Evolutionary conservation across 1,140 invertebrate species (phyloP).

Genomic region (Latrodectus geometricus): DNA sequence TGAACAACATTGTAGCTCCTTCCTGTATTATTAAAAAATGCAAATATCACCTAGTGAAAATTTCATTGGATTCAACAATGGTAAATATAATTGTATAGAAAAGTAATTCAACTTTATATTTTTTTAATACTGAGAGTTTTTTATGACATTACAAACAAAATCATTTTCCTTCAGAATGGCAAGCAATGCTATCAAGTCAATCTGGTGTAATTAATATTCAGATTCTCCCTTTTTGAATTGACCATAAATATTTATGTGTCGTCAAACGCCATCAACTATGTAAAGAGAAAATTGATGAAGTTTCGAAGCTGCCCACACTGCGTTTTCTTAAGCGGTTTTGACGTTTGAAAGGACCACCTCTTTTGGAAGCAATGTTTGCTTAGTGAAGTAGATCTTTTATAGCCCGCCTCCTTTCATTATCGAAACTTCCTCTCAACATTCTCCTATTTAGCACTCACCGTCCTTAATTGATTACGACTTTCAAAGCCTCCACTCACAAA

Average conservation of each 20-base stretch:
- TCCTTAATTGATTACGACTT: conserved; percentile 56
- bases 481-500: conserved; percentile 27
- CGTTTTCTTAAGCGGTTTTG: conserved; percentile 10
- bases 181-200: no score
- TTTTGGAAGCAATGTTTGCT: conserved; percentile 6
- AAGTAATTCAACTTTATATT: no score
- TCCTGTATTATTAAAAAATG: no score
- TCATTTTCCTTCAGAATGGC: no score
- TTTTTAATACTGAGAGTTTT: no score
- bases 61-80: no score
- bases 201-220: background rate
- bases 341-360: conserved; percentile 15
- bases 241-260: background rate
- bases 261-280: background rate
- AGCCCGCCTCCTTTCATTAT: conserved; percentile 40
- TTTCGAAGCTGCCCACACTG: background rate
- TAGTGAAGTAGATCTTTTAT: conserved; percentile 29
- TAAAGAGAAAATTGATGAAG: background rate
- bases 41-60: no score
- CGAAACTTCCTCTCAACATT: conserved; percentile 9
- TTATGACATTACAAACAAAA: no score
- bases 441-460: conserved; percentile 17
- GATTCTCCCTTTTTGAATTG: background rate
- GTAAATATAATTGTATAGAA: no score
- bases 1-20: no score